These are phyloP conservation scores for Xestia c-nigrum DNA, from an alignment of 2,888 invertebrate species.

Conservation along the genomic window DNA sequence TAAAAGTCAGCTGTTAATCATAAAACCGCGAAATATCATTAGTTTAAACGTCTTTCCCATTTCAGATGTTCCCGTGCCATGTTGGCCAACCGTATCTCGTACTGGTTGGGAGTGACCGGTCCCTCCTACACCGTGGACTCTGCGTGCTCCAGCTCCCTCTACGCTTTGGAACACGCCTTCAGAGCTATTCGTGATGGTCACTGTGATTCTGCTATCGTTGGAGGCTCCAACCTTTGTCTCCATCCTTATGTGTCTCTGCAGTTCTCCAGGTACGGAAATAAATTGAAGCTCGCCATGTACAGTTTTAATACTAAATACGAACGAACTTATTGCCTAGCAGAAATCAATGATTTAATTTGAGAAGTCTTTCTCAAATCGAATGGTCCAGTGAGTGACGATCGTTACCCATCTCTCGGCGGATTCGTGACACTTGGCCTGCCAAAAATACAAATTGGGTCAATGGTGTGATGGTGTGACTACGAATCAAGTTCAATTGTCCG, in stretches of 20 bases:
- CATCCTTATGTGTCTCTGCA: slow-evolving; percentile 97
- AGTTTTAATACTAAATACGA: neutral
- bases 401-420: too few relatives aligned
- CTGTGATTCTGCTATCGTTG: slow-evolving; percentile 97
- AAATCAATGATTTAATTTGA: neutral
- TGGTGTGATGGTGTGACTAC: too few relatives aligned
- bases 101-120: slow-evolving; percentile 96
- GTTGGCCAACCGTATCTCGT: slow-evolving; percentile 97
- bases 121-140: slow-evolving; percentile 97
- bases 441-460: too few relatives aligned
- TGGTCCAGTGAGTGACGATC: too few relatives aligned
- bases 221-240: slow-evolving; percentile 95
- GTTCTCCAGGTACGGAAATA: slow-evolving; percentile 92
- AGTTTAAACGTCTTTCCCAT: slow-evolving; percentile 12
- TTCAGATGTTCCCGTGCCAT: slow-evolving; percentile 96
- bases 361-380: too few relatives aligned
- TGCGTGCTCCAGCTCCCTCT: slow-evolving; percentile 98
- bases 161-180: slow-evolving; percentile 96
- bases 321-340: neutral
- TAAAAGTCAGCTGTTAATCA: neutral
- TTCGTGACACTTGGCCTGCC: too few relatives aligned
- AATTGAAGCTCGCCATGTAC: neutral
- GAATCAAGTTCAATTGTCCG: too few relatives aligned
- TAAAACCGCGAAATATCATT: neutral
- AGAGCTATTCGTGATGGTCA: slow-evolving; percentile 94